Evolutionary conservation across 2,113 vertebrate genomes (phyloP), one percentile per base, ranked within the genome.

Genomic region (Acanthisitta chloris): DNA sequence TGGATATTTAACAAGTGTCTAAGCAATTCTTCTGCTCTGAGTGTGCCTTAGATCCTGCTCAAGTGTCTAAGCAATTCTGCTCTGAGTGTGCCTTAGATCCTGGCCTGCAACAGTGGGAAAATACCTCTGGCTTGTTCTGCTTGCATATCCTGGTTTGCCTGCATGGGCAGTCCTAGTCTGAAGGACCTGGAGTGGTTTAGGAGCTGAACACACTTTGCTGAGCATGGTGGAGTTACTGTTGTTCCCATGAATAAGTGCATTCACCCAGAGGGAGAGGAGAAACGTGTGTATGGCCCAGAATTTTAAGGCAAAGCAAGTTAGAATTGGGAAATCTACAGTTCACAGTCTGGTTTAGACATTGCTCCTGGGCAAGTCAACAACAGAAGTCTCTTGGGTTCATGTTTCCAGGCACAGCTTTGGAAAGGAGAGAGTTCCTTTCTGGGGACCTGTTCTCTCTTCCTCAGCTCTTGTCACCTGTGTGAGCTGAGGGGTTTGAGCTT

Each of bases 381-480:
- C 49, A 61, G 4, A 55, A 38, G 28, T n/a, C 49, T 15, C 0
- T 12, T 13, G n/a, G 76, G 45, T 81, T 81, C 9, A 0, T 9
- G 7, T 71, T 51, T 61, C 70, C 57, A 86, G 72, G 77, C 19
- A 24, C 1, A 2, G 52, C 38, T 82, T 43, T 71, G 0, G 4
- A 70, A 76, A 36, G 1, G 3, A 42, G 42, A 10, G 2, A 5
- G 1, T 6, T 72, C 34, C 55, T 78, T 49, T 12, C 34, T 31
- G 78, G 78, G 28, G 36, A 66, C 40, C 46, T 45, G 26, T 3
- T n/a, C 40, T 16, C 46, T 6, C 28, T 16, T 17, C 55, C 38
- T 20, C 33, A 2, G 15, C 14, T 52, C 55, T n/a, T 19, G 38
- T 31, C 70, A 2, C 13, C 52, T 8, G 20, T 9, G 29, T 21